phyloP scores from a whole-genome alignment of 2,113 vertebrate genomes.

The Delphinus delphis region DNA sequence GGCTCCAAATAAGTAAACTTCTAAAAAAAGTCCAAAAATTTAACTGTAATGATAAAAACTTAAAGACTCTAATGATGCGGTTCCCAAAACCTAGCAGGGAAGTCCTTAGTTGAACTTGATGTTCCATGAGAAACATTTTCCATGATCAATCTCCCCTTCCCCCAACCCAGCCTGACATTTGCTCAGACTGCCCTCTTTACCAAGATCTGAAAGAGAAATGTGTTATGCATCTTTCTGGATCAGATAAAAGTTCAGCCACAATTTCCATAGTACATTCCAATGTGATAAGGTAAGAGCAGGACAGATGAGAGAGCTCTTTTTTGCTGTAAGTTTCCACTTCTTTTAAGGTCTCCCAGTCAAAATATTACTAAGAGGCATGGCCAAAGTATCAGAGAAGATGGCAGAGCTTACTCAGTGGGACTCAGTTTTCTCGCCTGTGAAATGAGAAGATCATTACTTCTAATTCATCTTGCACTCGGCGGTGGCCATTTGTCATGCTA shows the following conservation, averaged over 20 bases:
- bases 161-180: neutral
- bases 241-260: conserved; percentile 68
- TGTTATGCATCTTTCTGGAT: conserved; percentile 56
- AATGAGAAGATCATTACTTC: neutral
- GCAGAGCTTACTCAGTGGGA: neutral
- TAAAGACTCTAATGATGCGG: neutral
- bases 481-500: neutral
- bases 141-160: neutral
- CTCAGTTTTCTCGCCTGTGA: neutral
- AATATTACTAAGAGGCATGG: neutral
- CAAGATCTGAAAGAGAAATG: conserved; percentile 61
- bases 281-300: conserved; percentile 46
- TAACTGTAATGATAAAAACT: neutral
- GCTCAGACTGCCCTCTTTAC: conserved; percentile 1
- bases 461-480: neutral
- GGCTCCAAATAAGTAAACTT: conserved; percentile 19
- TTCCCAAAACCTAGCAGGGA: conserved; percentile 21
- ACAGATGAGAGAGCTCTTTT: neutral
- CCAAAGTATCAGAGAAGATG: neutral
- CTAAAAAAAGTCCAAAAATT: neutral
- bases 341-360: conserved; percentile 38
- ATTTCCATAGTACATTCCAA: conserved; percentile 71
- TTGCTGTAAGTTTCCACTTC: conserved; percentile 69
- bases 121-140: conserved; percentile 20
- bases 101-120: conserved; percentile 54